Conservation (phyloP, 2,113 vertebrate species). For the Petroica traversi region DNA sequence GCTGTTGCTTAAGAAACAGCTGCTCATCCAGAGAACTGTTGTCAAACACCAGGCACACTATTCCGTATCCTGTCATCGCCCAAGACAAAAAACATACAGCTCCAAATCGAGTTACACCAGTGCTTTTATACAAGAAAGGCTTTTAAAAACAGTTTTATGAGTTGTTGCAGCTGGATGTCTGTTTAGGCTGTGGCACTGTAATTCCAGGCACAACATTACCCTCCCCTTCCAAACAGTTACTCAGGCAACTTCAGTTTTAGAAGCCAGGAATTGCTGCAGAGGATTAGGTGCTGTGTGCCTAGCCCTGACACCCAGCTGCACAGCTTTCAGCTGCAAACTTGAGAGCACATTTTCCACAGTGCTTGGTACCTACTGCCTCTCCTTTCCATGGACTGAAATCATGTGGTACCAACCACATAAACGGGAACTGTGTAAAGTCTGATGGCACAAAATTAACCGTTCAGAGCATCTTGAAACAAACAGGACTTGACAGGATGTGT, state of each 20-base stretch:
- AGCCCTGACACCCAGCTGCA: neutral
- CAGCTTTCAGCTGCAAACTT: neutral
- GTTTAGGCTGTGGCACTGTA: neutral
- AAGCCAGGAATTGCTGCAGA: neutral
- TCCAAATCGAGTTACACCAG: neutral
- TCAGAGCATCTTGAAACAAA: neutral
- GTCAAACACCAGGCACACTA: neutral
- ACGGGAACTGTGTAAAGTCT: neutral
- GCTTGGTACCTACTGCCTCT: rapidly evolving
- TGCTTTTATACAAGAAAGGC: rapidly evolving
- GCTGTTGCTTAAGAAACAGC: neutral
- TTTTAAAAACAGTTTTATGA: neutral
- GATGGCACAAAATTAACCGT: neutral
- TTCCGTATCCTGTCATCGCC: neutral
- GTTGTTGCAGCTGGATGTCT: neutral
- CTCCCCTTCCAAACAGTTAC: neutral
- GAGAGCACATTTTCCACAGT: neutral
- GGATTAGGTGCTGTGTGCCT: neutral
- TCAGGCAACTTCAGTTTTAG: neutral
- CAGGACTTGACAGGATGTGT: neutral
- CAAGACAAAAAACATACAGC: neutral
- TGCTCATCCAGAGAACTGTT: neutral
- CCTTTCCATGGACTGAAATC: neutral
- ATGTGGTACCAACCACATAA: neutral
- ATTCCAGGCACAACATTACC: neutral